Conservation (phyloP, 1,140 invertebrate genomes). For the Eupeodes corollae region DNA sequence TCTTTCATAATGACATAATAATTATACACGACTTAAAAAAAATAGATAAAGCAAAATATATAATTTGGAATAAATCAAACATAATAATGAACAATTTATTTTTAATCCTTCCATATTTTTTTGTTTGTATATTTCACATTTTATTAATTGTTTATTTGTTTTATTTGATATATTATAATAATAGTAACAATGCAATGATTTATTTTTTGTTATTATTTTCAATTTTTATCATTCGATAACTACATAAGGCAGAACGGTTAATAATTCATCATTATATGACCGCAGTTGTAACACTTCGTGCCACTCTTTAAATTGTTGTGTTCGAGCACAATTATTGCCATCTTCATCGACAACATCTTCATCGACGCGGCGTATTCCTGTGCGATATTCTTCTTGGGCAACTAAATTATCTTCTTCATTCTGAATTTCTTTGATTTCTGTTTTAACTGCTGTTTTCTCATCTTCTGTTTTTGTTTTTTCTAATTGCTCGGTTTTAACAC, state of each 20-base stretch:
- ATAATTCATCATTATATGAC: constrained; percentile 58
- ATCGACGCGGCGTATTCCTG: constrained; percentile 14
- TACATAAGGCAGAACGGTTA: constrained; percentile 84
- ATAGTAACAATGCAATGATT: background rate
- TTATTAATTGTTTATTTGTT: too few species aligned
- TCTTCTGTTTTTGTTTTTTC: background rate
- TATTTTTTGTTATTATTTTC: background rate
- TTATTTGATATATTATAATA: too few species aligned
- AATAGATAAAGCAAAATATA: too few species aligned
- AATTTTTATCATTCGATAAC: constrained; percentile 56
- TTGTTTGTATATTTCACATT: too few species aligned
- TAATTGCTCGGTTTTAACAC: background rate
- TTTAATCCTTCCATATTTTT: too few species aligned
- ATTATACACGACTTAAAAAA: too few species aligned
- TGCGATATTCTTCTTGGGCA: constrained; percentile 14
- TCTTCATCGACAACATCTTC: constrained; percentile 6
- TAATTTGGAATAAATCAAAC: too few species aligned
- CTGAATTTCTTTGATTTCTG: background rate
- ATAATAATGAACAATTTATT: too few species aligned
- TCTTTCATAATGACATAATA: too few species aligned
- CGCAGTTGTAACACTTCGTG: constrained; percentile 59
- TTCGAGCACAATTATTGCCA: constrained; percentile 5
- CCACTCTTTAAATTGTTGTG: constrained; percentile 61
- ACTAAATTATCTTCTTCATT: constrained; percentile 3
- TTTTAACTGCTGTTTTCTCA: background rate